phyloP scores from a whole-genome alignment of 2,797 vertebrate species.

The Urophycis tenuis region DNA sequence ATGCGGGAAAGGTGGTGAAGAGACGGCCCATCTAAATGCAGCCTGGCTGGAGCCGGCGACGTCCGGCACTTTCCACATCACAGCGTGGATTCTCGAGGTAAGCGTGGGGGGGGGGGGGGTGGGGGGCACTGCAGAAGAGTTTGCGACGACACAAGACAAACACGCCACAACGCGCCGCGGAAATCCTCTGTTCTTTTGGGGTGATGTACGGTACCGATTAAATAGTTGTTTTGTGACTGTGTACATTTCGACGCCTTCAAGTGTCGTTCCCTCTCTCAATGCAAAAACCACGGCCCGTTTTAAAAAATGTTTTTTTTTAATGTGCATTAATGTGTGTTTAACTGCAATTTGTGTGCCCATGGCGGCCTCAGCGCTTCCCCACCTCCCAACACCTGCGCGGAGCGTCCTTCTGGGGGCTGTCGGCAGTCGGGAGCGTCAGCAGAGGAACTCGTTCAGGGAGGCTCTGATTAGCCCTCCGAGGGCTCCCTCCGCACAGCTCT shows the following conservation, averaged over 20 bases:
- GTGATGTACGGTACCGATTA: not conserved
- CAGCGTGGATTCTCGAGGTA: too few species aligned
- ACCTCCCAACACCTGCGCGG: too few species aligned
- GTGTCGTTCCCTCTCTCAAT: not conserved
- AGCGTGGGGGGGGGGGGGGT: too few species aligned
- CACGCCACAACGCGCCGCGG: not conserved
- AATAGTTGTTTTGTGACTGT: not conserved
- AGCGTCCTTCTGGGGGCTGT: too few species aligned
- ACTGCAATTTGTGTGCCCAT: not conserved
- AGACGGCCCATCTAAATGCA: not conserved
- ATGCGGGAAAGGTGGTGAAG: not conserved
- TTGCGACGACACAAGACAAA: not conserved
- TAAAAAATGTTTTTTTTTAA: not conserved
- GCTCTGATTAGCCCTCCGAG: not conserved
- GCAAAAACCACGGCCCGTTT: not conserved
- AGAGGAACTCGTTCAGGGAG: not conserved
- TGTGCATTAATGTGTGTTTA: not conserved
- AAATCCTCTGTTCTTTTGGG: not conserved
- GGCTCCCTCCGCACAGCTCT: not conserved
- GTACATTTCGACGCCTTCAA: not conserved
- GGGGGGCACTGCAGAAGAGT: not conserved
- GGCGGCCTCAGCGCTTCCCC: not conserved
- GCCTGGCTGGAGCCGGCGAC: not conserved
- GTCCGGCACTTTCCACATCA: too few species aligned
- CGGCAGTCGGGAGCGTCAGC: too few species aligned